phyloP scores from a whole-genome alignment of 2,888 invertebrate species.

The Dryobota labecula region DNA sequence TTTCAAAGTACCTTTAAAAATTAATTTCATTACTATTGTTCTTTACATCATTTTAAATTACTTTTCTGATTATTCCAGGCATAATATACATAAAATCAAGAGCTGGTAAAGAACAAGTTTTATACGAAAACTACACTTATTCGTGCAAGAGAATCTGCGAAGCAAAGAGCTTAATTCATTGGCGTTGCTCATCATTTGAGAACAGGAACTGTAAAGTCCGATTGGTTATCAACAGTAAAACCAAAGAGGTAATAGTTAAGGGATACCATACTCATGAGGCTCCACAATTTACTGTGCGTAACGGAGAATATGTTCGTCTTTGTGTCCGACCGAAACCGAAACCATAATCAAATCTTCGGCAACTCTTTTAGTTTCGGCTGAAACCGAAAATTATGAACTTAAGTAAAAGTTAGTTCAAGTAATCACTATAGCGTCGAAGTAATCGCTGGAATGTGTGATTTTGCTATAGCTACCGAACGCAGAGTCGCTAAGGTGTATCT shows the following conservation, averaged over 20 bases:
- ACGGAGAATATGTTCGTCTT: constrained; percentile 21
- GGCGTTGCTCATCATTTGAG: constrained; percentile 52
- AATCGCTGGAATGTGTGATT: background rate
- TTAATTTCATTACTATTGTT: background rate
- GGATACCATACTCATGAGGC: constrained; percentile 31
- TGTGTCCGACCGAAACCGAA: background rate
- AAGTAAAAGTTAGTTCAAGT: background rate
- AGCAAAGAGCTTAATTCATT: constrained; percentile 18
- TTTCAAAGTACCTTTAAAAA: background rate
- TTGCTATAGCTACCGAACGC: background rate
- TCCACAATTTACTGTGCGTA: background rate
- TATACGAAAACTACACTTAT: constrained; percentile 43
- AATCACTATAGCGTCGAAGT: background rate
- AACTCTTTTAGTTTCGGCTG: background rate
- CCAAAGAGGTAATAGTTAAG: constrained; percentile 6
- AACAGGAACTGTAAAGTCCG: constrained; percentile 42
- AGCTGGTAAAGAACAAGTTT: constrained; percentile 39
- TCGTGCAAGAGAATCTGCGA: constrained; percentile 17
- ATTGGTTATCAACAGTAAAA: constrained; percentile 16
- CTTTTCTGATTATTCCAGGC: constrained; percentile 4
- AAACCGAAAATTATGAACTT: background rate
- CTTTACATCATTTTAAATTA: background rate
- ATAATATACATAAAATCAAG: constrained; percentile 50
- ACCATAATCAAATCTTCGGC: background rate
- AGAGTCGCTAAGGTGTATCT: background rate